Evolutionary conservation across 2,113 vertebrate genomes (phyloP).

Genomic region (Callionymus lyra): DNA sequence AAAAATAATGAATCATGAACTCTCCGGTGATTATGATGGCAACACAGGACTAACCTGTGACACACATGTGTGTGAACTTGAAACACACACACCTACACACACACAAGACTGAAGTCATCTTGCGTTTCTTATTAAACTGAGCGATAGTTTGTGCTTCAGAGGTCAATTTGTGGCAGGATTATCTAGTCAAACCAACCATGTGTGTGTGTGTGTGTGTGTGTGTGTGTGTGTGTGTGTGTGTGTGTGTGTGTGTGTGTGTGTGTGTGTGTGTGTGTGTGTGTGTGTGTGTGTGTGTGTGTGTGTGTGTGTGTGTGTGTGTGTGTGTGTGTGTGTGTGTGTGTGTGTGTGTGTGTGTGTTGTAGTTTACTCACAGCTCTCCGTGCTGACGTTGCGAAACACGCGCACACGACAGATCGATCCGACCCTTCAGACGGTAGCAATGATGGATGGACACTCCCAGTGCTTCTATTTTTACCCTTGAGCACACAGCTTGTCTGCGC

Average conservation of each 20-base stretch:
- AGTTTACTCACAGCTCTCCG: conserved; percentile 26
- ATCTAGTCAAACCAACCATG: conserved; percentile 24
- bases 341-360: background rate
- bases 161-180: conserved; percentile 31
- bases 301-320: conserved; percentile 3
- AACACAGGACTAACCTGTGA: conserved; percentile 12
- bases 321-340: conserved; percentile 3
- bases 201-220: conserved; percentile 3
- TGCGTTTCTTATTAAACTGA: conserved; percentile 16
- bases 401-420: conserved; percentile 31
- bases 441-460: conserved; percentile 48
- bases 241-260: conserved; percentile 6
- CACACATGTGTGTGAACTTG: background rate
- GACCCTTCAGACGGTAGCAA: conserved; percentile 41
- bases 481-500: conserved; percentile 15
- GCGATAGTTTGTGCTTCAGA: conserved; percentile 13
- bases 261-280: conserved; percentile 19
- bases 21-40: conserved; percentile 23
- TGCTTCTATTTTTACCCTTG: conserved; percentile 48
- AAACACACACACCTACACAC: background rate
- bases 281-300: conserved; percentile 3
- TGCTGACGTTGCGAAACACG: conserved; percentile 29
- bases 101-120: too few relatives aligned
- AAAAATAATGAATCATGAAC: conserved; percentile 37
- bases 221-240: conserved; percentile 2